Evolutionary conservation across 2,113 vertebrate genomes (phyloP).

Genomic region (Myotis brandtii): DNA sequence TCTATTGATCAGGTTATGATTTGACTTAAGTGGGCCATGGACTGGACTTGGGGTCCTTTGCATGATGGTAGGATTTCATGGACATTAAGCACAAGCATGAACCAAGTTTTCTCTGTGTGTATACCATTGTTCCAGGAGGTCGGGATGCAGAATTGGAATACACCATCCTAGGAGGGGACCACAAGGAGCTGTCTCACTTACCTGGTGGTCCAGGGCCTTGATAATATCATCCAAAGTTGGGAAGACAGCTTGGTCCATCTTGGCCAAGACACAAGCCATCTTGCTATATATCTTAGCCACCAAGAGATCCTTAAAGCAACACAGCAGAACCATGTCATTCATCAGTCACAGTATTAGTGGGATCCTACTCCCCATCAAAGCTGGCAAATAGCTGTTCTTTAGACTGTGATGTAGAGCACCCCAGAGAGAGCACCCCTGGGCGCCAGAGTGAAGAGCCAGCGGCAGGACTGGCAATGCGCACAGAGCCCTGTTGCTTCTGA

Average conservation of each 20-base stretch:
- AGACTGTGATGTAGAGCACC: no score
- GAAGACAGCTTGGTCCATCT: conserved; percentile 70
- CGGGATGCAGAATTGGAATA: background rate
- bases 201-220: conserved; percentile 52
- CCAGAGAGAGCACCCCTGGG: background rate
- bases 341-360: background rate
- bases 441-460: background rate
- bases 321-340: background rate
- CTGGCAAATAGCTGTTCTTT: background rate
- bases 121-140: background rate
- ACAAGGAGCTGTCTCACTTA: conserved; percentile 36
- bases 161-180: background rate
- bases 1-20: background rate
- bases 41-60: background rate
- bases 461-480: background rate
- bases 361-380: background rate
- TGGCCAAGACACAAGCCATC: conserved; percentile 73
- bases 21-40: background rate
- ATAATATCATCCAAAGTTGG: conserved; percentile 70
- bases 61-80: background rate
- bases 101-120: background rate
- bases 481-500: background rate
- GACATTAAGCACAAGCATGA: background rate
- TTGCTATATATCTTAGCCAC: conserved; percentile 67
- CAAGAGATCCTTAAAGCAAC: conserved; percentile 67